A percentile compares a stretch with the other conserved stretches of the same genome.
Evolutionary conservation across 1,140 invertebrate genomes (phyloP).

Genomic region (Zaprionus ornatus): DNA sequence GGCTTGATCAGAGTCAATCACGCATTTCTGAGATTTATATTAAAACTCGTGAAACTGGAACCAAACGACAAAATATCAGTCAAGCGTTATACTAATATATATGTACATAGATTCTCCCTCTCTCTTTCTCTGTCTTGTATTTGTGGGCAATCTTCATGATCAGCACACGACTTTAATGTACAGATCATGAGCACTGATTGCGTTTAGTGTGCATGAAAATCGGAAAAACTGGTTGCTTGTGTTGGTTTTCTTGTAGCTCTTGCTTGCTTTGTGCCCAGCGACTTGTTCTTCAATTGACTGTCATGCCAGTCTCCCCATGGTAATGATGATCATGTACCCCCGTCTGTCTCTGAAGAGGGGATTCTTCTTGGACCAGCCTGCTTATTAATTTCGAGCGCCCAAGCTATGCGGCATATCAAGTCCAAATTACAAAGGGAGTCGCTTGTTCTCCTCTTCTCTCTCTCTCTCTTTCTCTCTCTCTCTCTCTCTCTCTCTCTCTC

Average conservation of each 20-base stretch:
- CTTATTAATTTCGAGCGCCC: conserved; percentile 74
- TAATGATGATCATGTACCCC: conserved; percentile 39
- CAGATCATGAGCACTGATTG: conserved; percentile 81
- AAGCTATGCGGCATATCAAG: conserved; percentile 70
- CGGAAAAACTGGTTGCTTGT: conserved; percentile 63
- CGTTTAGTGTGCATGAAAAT: conserved; percentile 76
- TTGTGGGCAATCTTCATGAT: conserved; percentile 73
- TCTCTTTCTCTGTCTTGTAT: conserved; percentile 7
- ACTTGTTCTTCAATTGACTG: conserved; percentile 57
- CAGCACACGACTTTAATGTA: conserved; percentile 80
- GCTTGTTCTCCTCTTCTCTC: conserved; percentile 61
- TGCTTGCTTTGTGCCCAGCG: neutral
- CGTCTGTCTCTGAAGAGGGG: neutral
- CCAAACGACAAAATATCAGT: conserved; percentile 54
- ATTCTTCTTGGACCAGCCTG: conserved; percentile 8
- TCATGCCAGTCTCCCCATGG: conserved; percentile 32
- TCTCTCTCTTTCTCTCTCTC: too few relatives aligned
- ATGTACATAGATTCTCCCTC: neutral
- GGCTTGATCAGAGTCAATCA: neutral
- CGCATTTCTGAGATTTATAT: conserved; percentile 47
- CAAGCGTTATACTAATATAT: conserved; percentile 28
- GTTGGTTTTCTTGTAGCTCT: too few relatives aligned
- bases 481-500: conserved; percentile 2
- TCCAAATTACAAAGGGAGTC: conserved; percentile 74
- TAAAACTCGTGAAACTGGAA: conserved; percentile 54